Base-by-base conservation (phyloP, 2,797 vertebrate genomes). In the Gymnoscopelus microlampas region DNA sequence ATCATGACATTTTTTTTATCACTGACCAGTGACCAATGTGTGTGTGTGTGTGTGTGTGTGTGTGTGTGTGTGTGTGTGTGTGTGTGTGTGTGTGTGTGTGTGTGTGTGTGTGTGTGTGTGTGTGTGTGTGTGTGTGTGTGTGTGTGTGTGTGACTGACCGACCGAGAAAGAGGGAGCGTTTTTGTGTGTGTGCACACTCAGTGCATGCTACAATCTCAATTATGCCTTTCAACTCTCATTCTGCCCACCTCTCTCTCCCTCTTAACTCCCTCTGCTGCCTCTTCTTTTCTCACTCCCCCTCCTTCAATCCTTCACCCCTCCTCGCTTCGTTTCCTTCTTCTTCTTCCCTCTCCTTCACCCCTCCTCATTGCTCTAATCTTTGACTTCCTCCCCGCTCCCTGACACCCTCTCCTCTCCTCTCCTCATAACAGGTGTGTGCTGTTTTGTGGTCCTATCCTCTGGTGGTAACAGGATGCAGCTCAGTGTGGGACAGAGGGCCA, bases 381-480 rank as follows among this genome's bases (percentile, higher is more conserved):
- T 35, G 23, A 11, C 51, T 24, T 10, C 19, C n/a, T 29, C 10
- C 6, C 48, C 14, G 11, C 5, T 13, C 10, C 14, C 15, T 12
- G 3, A 4, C 3, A 3, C 19, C 32, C 44, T 32, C 53, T 15
- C 2, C 19, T 44, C 5, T 8, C 53, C 26, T 5, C 0, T 19
- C 39, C 63, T 24, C 8, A 15, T 29, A 23, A 50, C 76, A 87
- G 85, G 82, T 85, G 74, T 57, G 7, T 62, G 2, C 70, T 70
- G 75, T 80, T 72, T 80, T 88, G 84, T 81, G 49, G 50, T 49
- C 26, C 61, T 26, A 53, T 61, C 62, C 56, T 81, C 63, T 69
- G 29, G 85, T 76, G 84, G 75, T 71, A 15, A 65, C 81, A 93
- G 71, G 78, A 87, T 82, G 95, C 91, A 85, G 88, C 69, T 74